Base-by-base conservation (phyloP, 2,888 invertebrate genomes). In the Dolichomitus sp. region DNA sequence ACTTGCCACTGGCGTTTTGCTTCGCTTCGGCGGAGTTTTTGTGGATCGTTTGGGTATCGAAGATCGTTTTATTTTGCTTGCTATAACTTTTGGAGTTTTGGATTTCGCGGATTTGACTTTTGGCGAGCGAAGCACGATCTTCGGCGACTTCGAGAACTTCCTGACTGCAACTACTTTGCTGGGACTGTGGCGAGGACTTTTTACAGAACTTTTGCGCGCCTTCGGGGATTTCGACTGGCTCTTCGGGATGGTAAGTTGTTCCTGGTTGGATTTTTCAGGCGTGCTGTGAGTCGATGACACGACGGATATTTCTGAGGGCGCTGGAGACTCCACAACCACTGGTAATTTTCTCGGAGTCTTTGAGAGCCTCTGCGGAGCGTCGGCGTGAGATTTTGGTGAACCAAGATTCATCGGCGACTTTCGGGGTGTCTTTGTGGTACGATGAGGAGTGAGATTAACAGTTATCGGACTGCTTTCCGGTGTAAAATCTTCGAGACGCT, bases 401-500 rank as follows among this genome's bases (percentile, higher is more conserved):
- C 87, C 86, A 4, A 90, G 80, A 80, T 87, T 87, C 19, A 86
- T 70, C 6, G 91, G 90, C 1, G 91, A 91, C 63, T 88, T 91
- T 81, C 87, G 87, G 0, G 90, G 90, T 0, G 89, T 91, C 65
- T 91, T 91, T 0, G 81, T 86, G 0, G 89, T 87, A 27, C 90
- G 89, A 74, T 88, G 88, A 12, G 91, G 90, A 9, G 91, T 86
- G 2, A 89, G 75, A 82, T 72, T 86, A 4, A 90, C 84, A 12
- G 85, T 86, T 37, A 90, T 85, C 6, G 90, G 90, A 72, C 90
- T 91, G 61, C 87, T 90, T 50, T 91, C 88, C 37, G 91, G 90
- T 45, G 91, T 91, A 7, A 87, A 81, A 66, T 84, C 79, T 37
- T 66, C 73, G 11, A 70, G 73, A 0, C 82, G 54, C 19, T 69